A percentile compares a stretch with the other conserved stretches of the same genome.
Conservation (phyloP, 2,797 vertebrate genomes). For the Rhabdophis nuchalis region DNA sequence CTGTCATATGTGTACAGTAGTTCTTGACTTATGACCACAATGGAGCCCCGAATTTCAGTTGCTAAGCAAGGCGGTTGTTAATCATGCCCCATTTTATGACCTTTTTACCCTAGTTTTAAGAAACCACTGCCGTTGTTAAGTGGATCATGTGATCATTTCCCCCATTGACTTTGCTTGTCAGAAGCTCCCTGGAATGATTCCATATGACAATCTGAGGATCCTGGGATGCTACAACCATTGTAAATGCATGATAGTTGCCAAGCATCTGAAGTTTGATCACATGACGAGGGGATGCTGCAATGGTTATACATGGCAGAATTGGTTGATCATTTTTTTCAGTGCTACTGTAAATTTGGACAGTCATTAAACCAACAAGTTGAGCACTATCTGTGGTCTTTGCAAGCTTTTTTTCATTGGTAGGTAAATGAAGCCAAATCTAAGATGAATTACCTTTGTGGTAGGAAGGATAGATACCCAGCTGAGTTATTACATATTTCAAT, state of each 20-base stretch:
- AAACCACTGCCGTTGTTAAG: not conserved
- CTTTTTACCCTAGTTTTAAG: too few species aligned
- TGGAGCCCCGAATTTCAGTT: not conserved
- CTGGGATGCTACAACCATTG: not conserved
- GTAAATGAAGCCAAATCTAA: not conserved
- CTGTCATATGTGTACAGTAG: not conserved
- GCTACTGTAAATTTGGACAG: not conserved
- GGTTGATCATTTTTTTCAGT: not conserved
- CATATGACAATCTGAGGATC: not conserved
- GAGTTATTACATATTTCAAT: not conserved
- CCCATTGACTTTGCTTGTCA: not conserved
- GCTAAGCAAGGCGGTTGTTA: not conserved
- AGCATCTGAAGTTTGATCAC: not conserved
- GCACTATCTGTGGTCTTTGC: not conserved
- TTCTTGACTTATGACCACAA: not conserved
- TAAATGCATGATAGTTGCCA: not conserved
- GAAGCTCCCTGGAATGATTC: not conserved
- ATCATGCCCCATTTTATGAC: too few species aligned
- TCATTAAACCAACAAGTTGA: too few species aligned
- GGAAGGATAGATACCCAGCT: not conserved
- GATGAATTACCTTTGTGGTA: not conserved
- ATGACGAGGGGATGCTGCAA: not conserved
- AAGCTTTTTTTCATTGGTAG: not conserved
- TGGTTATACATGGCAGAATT: not conserved
- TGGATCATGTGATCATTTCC: not conserved